Evolutionary conservation across 2,888 invertebrate species (phyloP), one percentile per base, ranked within the genome.

Genomic region (Caenorhabditis becei): DNA sequence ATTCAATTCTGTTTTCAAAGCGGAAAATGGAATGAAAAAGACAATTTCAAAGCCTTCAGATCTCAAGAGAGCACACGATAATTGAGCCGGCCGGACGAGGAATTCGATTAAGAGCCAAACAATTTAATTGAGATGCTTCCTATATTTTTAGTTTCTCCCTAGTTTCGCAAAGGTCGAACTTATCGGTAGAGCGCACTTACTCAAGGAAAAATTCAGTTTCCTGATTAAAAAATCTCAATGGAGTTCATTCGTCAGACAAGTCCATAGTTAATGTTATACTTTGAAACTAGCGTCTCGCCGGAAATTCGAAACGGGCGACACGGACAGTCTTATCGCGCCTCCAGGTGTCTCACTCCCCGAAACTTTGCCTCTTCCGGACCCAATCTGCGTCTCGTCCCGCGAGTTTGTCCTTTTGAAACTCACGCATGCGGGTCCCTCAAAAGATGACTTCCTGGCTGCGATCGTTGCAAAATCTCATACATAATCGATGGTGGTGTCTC

Each of bases 391-490:
- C 41, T 41, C 41, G 7, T 23, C 24, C 24, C 3, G n/a, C 26
- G 28, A 28, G 28, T 54, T 54, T 54, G 54, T 14, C 54, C 54
- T 54, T 54, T 49, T 23, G 44, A n/a, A 44, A 35, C 16, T 7
- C 44, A 18, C 20, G 20, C 49, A 49, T 49, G 23, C 23, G 28
- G 23, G 28, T 14, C 32, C 32, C 32, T 10, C 32, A 32, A 56
- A 20, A 56, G 32, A 56, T 56, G 54, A 56, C n/a, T 32, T 54
- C 28, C 28, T 54, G 14, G 28, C 14, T n/a, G 16, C 56, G 56
- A 56, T 62, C 49, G 47, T 62, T 62, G 49, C 49, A 65, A 67
- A 66, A 67, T 67, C 67, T 67, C 67, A 67, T 67, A 67, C 67
- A 67, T 67, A 67, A 67, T 67, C 67, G 41, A 67, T 67, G 67